These are phyloP conservation scores for Panurus biarmicus DNA, from an alignment of 2,113 vertebrate genomes.

Conservation along the genomic window DNA sequence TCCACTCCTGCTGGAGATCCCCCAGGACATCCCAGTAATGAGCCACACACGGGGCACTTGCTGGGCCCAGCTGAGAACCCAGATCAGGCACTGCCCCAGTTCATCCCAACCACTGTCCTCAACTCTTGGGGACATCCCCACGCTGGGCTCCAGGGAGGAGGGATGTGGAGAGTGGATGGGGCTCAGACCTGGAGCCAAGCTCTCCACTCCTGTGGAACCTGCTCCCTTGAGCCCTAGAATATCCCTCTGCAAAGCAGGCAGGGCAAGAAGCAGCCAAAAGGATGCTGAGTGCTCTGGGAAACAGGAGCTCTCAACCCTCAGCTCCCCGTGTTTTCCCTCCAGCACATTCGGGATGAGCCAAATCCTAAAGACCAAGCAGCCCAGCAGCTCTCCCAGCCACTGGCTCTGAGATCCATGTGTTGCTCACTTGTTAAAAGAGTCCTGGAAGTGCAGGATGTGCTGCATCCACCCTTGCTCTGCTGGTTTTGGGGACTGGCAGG, in stretches of 20 bases:
- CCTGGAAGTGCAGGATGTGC: background rate
- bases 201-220: background rate
- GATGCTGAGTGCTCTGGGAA: background rate
- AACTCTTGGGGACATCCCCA: background rate
- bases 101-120: background rate
- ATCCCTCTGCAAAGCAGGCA: background rate
- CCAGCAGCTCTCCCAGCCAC: background rate
- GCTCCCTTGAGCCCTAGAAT: background rate
- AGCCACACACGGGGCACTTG: background rate
- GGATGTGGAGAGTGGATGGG: background rate
- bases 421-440: accelerated
- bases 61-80: accelerated
- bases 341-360: background rate
- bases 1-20: background rate
- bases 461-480: background rate
- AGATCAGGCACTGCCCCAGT: accelerated
- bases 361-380: background rate
- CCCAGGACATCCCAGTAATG: background rate
- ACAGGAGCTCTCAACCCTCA: background rate
- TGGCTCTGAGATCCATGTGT: accelerated
- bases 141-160: background rate
- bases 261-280: background rate
- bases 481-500: background rate
- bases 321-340: background rate
- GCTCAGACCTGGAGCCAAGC: background rate